Percentiles rank a stretch among this genome's conserved stretches.
These are phyloP conservation scores for Muscicapa striata DNA, from an alignment of 2,797 vertebrate genomes.

Conservation along the genomic window DNA sequence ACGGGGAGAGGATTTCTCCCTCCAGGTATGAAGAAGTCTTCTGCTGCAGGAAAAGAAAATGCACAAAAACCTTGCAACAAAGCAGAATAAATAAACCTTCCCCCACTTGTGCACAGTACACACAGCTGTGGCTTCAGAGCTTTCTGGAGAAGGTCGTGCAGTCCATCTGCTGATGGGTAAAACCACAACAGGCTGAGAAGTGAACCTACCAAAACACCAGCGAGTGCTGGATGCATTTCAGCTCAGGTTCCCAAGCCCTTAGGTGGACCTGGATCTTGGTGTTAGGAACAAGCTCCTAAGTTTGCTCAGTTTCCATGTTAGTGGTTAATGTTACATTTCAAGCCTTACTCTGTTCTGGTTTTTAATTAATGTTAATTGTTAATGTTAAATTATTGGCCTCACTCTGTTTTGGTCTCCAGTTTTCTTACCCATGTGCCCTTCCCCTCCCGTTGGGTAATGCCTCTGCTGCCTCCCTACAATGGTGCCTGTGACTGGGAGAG, in stretches of 20 bases:
- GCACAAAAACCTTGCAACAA: background rate
- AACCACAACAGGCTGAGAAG: background rate
- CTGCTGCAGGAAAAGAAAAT: rapidly evolving
- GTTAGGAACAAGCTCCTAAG: too few species aligned
- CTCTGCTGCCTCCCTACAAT: too few species aligned
- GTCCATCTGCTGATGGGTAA: constrained; percentile 14
- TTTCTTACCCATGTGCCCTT: too few species aligned
- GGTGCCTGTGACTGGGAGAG: too few species aligned
- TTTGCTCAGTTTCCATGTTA: too few species aligned
- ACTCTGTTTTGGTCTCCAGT: too few species aligned
- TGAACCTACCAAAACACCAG: background rate
- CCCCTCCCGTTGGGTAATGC: too few species aligned
- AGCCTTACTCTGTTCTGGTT: too few species aligned
- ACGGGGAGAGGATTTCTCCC: background rate
- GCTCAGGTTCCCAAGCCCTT: background rate
- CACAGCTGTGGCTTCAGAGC: background rate
- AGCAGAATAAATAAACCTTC: background rate
- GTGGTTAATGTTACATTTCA: too few species aligned
- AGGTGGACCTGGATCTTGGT: background rate
- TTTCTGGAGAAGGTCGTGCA: background rate
- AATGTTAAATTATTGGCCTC: too few species aligned
- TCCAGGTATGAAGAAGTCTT: background rate
- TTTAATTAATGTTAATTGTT: too few species aligned
- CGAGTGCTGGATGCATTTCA: background rate
- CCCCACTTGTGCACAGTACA: background rate